These are phyloP conservation scores for Lamproptera curius DNA, from an alignment of 2,888 invertebrate genomes.

Conservation along the genomic window DNA sequence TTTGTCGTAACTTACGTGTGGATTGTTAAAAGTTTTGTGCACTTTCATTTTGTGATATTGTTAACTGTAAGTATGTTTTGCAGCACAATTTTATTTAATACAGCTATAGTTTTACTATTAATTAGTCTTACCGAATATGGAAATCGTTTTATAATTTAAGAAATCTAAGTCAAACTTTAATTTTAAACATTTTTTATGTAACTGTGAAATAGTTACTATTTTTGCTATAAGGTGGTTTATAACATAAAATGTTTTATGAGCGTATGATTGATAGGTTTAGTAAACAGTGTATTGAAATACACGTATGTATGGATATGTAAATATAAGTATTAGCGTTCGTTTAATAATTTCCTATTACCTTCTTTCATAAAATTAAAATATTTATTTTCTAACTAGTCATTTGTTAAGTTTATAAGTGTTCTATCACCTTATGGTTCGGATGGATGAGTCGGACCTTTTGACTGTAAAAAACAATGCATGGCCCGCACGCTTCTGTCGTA, in stretches of 20 bases:
- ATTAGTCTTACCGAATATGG: no score
- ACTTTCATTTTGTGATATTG: slow-evolving; percentile 3
- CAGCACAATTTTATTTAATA: no score
- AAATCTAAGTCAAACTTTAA: no score
- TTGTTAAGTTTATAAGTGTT: background rate
- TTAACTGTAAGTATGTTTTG: slow-evolving; percentile 10
- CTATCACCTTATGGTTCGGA: background rate
- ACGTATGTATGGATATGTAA: background rate
- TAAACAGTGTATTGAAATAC: no score
- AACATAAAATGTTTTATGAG: no score
- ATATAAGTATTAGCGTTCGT: background rate
- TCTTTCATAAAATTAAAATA: background rate
- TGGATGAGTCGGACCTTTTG: background rate
- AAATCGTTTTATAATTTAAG: no score
- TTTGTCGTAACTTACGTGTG: slow-evolving; percentile 3
- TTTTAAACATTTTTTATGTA: no score
- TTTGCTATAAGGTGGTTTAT: no score
- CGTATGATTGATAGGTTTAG: no score
- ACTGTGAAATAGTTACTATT: no score
- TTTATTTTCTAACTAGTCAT: background rate
- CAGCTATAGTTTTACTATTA: background rate
- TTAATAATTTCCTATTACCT: background rate
- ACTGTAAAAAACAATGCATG: slow-evolving; percentile 9
- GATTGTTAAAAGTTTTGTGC: slow-evolving; percentile 5
- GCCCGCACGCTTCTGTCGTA: slow-evolving; percentile 8